These are phyloP conservation scores for Sarotherodon lohbergeri DNA, from an alignment of 2,113 vertebrate species.

Conservation along the genomic window DNA sequence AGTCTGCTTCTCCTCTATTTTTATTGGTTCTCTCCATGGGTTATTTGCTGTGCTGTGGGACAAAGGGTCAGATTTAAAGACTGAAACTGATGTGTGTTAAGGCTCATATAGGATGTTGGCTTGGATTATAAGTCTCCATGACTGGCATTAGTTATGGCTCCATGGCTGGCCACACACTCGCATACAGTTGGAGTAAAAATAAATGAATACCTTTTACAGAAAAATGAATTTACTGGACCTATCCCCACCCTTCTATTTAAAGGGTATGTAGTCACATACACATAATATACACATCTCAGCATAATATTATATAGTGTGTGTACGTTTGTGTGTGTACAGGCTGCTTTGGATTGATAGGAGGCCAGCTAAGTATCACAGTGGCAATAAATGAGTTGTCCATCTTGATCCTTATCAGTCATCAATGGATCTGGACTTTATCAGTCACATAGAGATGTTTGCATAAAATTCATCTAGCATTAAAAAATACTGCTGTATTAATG, in stretches of 20 bases:
- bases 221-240: neutral
- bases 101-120: neutral
- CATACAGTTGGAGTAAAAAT: neutral
- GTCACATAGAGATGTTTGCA: neutral
- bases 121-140: neutral
- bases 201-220: constrained; percentile 1
- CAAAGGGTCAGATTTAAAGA: neutral
- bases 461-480: neutral
- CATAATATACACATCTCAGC: neutral
- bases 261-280: neutral
- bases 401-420: constrained; percentile 26
- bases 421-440: neutral
- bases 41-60: neutral
- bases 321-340: neutral
- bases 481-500: neutral
- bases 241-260: neutral
- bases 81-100: constrained; percentile 3
- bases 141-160: neutral
- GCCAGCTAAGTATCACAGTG: constrained; percentile 7
- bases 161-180: neutral
- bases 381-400: constrained; percentile 1
- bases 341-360: neutral
- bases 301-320: neutral
- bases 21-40: neutral
- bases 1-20: neutral